These are phyloP conservation scores for Drosophila meridionalis DNA, from an alignment of 2,888 invertebrate genomes.

Conservation along the genomic window DNA sequence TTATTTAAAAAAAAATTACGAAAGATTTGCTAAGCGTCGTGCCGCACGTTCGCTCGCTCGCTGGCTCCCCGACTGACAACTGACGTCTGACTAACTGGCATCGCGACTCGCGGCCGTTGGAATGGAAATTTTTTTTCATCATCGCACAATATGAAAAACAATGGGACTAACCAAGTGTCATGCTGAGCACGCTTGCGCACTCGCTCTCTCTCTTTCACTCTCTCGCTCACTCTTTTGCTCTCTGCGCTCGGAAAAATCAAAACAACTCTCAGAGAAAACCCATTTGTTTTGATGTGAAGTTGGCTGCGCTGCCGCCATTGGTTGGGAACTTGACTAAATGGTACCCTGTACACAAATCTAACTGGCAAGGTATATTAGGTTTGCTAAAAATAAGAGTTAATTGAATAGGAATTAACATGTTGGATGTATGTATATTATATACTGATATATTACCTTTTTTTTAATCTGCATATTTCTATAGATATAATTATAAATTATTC, in stretches of 20 bases:
- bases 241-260: constrained; percentile 40
- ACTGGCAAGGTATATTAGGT: background rate
- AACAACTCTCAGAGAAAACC: constrained; percentile 28
- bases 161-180: constrained; percentile 35
- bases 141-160: constrained; percentile 36
- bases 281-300: constrained; percentile 60
- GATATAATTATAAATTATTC: background rate
- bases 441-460: background rate
- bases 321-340: constrained; percentile 39
- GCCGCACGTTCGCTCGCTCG: constrained; percentile 30
- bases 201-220: constrained; percentile 6
- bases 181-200: constrained; percentile 11
- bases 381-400: no score
- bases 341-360: background rate
- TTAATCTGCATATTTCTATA: background rate
- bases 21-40: constrained; percentile 23
- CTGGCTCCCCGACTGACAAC: constrained; percentile 21
- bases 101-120: constrained; percentile 39
- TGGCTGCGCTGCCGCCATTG: constrained; percentile 53
- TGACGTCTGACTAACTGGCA: constrained; percentile 32
- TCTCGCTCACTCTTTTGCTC: constrained; percentile 7
- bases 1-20: constrained; percentile 20
- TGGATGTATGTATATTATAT: background rate
- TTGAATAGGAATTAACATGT: no score
- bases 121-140: constrained; percentile 58